Conservation (phyloP, 2,113 vertebrate genomes). For the Nothoprocta pentlandii region DNA sequence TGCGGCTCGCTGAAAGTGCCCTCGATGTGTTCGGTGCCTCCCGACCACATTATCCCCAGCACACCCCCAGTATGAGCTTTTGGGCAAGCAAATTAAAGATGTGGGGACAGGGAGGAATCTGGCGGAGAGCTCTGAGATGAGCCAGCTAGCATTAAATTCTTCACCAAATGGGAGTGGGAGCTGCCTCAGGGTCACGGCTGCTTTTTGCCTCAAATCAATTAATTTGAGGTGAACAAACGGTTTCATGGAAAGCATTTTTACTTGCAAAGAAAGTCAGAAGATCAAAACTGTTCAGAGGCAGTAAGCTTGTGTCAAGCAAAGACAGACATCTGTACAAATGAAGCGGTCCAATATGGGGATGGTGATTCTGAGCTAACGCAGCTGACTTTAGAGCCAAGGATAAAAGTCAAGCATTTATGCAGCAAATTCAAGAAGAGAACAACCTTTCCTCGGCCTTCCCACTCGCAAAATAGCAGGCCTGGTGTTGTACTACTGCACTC, state of each 20-base stretch:
- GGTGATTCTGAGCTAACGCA: background rate
- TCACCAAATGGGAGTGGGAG: background rate
- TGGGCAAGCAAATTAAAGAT: background rate
- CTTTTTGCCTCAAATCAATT: background rate
- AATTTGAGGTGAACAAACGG: background rate
- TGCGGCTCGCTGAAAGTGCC: background rate
- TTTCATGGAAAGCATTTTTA: background rate
- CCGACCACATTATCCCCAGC: background rate
- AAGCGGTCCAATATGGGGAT: background rate
- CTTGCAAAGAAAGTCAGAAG: background rate
- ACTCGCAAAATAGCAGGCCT: conserved; percentile 5
- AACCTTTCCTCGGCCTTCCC: conserved; percentile 30
- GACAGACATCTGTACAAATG: conserved; percentile 8
- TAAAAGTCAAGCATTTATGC: conserved; percentile 34
- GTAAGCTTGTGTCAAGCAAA: background rate
- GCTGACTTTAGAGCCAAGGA: background rate
- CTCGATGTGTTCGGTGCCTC: background rate
- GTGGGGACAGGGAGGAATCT: background rate
- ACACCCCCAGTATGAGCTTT: background rate
- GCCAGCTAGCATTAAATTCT: background rate
- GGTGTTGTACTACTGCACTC: background rate
- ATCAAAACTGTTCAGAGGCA: background rate
- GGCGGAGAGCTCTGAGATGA: background rate
- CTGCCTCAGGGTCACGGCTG: background rate
- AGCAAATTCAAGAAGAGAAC: background rate